Conservation (phyloP, 2,113 vertebrate genomes). For the Copsychus sechellarum region DNA sequence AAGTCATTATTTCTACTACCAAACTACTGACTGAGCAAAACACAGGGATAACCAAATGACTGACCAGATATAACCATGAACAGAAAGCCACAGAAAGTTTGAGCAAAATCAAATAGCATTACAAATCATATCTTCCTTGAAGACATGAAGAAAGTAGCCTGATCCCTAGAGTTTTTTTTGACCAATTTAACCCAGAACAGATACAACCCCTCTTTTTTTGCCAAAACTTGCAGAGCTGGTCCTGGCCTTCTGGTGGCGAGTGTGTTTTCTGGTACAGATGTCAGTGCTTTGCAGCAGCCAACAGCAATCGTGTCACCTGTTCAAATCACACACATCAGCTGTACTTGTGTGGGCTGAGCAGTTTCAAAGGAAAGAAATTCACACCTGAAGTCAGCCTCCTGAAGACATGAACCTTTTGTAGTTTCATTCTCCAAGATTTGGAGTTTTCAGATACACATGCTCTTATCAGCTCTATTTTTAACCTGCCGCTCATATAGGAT, state of each 20-base stretch:
- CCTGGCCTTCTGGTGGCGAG: rapidly evolving
- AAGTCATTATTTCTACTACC: neutral
- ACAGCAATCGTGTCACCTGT: neutral
- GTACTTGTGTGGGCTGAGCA: neutral
- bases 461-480: conserved; percentile 83
- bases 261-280: neutral
- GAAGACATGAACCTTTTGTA: conserved; percentile 34
- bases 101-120: neutral
- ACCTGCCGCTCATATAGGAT: conserved; percentile 74
- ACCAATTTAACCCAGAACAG: neutral
- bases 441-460: conserved; percentile 71
- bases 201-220: neutral
- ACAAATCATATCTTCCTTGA: neutral
- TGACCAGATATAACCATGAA: neutral
- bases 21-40: neutral
- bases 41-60: neutral
- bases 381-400: conserved; percentile 43
- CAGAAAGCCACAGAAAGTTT: neutral
- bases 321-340: neutral
- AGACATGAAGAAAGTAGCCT: neutral
- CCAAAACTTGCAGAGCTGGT: neutral
- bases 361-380: conserved; percentile 27
- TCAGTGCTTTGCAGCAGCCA: neutral
- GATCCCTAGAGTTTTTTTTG: neutral
- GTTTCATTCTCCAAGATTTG: conserved; percentile 57